phyloP scores from a whole-genome alignment of 2,888 invertebrate species.

The Luperina nickerlii region DNA sequence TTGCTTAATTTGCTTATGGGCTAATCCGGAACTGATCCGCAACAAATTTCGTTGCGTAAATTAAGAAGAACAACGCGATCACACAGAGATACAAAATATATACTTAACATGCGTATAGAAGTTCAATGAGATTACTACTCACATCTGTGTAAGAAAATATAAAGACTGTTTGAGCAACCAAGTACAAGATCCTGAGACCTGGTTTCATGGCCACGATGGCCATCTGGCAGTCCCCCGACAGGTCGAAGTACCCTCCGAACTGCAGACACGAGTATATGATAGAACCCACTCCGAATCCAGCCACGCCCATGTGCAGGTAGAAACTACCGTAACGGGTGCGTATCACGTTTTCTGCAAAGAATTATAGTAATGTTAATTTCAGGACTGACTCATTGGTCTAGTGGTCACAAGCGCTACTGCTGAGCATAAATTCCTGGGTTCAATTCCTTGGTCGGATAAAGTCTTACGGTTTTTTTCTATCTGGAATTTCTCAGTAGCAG shows the following conservation, averaged over 20 bases:
- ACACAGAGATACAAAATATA: not conserved
- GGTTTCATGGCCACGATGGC: slow-evolving; percentile 92
- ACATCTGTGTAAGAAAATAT: slow-evolving; percentile 93
- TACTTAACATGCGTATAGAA: not conserved
- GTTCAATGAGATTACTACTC: slow-evolving; percentile 69
- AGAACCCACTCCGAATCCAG: slow-evolving; percentile 92
- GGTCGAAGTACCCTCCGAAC: slow-evolving; percentile 93
- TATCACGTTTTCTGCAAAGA: slow-evolving; percentile 75
- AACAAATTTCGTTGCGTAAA: not conserved
- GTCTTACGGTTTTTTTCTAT: not conserved
- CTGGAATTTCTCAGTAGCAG: no score
- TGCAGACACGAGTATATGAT: slow-evolving; percentile 93
- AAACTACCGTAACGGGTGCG: slow-evolving; percentile 90
- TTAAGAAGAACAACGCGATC: not conserved
- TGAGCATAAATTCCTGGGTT: not conserved
- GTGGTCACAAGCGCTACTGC: no score
- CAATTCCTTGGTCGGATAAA: not conserved
- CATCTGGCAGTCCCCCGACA: slow-evolving; percentile 91
- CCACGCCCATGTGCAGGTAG: slow-evolving; percentile 91
- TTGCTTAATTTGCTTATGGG: no score
- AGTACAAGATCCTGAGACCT: slow-evolving; percentile 91
- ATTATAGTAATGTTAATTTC: not conserved
- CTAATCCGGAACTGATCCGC: no score
- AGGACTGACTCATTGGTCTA: not conserved
- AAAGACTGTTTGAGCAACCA: slow-evolving; percentile 93